Evolutionary conservation across 2,888 invertebrate genomes (phyloP), one percentile per base, ranked within the genome.

Genomic region (Trilocha varians): DNA sequence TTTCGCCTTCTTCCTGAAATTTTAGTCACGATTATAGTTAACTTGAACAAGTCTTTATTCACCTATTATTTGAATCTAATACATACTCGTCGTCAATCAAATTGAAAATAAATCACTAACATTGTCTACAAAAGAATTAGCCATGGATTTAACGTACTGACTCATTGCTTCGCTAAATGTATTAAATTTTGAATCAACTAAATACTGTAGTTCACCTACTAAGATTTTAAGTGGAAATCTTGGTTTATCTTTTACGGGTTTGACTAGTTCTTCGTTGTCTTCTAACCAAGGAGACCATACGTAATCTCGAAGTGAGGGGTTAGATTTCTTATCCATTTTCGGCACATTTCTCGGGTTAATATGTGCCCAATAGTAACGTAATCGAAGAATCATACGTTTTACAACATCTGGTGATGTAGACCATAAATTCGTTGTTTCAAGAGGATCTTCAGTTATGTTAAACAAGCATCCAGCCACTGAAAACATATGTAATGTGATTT

Each of bases 381-480:
- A 49, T 6, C 57, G 52, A 8, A 70, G 46, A n/a, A 56, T 46
- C 58, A 72, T 50, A 11, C 53, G 56, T 40, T 52, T 51, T 8
- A 65, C 65, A 9, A 67, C 38, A 5, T 68, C 58, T 13, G 68
- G 65, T 14, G 47, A 49, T 9, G 50, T 41, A 33, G 59, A 25
- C 74, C 73, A 75, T 32, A 74, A 51, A 40, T 72, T 70, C 25
- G 56, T 44, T 0, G 57, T 47, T 53, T 74, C 71, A 18, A 52
- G 44, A 5, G 72, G 71, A 46, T 73, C 71, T 1, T 52, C 57
- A 32, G 49, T 67, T 32, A 74, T 47, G 42, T 74, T 66, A 42
- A 55, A 72, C 0, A 74, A 56, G 41, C 70, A 72, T 14, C 70
- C 73, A 55, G 68, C 71, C 3, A 13, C 70, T 75, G 63, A 45